These are phyloP conservation scores for Suricata suricatta DNA, from an alignment of 2,113 vertebrate species.

Conservation along the genomic window DNA sequence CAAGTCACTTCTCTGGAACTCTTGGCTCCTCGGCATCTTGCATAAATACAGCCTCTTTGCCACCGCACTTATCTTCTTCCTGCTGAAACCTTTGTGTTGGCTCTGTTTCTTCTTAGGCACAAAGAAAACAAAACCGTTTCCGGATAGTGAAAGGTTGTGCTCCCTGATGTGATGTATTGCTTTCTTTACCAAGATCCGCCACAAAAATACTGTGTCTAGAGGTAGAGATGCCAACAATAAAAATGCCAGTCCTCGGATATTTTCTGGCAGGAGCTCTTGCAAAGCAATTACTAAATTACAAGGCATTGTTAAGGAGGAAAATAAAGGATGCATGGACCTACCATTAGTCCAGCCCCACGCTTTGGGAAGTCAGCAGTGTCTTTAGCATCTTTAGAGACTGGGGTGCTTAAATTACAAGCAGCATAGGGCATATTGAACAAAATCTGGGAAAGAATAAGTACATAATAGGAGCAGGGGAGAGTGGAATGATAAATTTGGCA, in stretches of 20 bases:
- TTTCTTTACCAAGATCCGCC: neutral
- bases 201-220: accelerated
- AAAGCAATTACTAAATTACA: neutral
- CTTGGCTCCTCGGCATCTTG: too few species aligned
- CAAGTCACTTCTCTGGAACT: neutral
- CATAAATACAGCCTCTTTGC: neutral
- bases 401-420: neutral
- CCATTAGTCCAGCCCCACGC: neutral
- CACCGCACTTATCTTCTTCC: neutral
- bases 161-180: neutral
- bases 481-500: neutral
- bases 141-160: accelerated
- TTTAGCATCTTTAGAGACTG: neutral
- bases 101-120: neutral
- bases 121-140: neutral
- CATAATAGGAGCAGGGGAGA: accelerated
- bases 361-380: neutral
- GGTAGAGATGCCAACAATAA: neutral
- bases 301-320: neutral
- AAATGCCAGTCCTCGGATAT: neutral
- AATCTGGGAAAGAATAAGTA: neutral
- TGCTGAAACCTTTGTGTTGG: neutral
- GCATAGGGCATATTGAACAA: neutral
- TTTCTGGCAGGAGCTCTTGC: neutral
- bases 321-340: neutral